A percentile compares a stretch with the other conserved stretches of the same genome.
Conservation (phyloP, 2,797 vertebrate genomes). For the Lithobates pipiens region DNA sequence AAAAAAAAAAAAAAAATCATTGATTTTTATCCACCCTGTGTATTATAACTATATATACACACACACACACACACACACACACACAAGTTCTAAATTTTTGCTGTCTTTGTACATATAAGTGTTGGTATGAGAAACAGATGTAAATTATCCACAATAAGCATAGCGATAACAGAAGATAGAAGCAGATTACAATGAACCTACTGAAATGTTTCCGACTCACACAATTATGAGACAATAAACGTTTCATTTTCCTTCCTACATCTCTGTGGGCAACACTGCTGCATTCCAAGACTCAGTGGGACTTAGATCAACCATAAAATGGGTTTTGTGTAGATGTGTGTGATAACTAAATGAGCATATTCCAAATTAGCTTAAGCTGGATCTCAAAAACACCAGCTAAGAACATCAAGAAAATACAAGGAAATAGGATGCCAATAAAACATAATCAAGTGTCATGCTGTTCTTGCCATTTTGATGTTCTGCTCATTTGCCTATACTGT, state of each 20-base stretch:
- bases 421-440: not conserved
- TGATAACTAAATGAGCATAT: constrained; percentile 11
- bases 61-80: too few relatives aligned
- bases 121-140: not conserved
- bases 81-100: too few relatives aligned
- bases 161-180: constrained; percentile 16
- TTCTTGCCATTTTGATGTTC: not conserved
- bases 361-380: not conserved
- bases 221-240: constrained; percentile 43
- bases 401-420: not conserved
- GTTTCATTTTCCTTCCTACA: constrained; percentile 24
- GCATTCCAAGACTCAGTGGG: constrained; percentile 36
- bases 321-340: constrained; percentile 1
- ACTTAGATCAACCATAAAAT: constrained; percentile 18
- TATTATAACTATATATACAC: too few relatives aligned
- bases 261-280: constrained; percentile 43
- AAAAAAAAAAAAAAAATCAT: too few relatives aligned
- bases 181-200: constrained; percentile 6
- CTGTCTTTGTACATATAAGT: not conserved
- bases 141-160: constrained; percentile 15
- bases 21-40: too few relatives aligned
- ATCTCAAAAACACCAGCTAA: not conserved
- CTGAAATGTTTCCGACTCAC: constrained; percentile 38
- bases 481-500: not conserved
- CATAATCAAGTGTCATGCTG: not conserved